Base-by-base conservation (phyloP, 2,888 invertebrate species). In the Cryptus viduatorius region DNA sequence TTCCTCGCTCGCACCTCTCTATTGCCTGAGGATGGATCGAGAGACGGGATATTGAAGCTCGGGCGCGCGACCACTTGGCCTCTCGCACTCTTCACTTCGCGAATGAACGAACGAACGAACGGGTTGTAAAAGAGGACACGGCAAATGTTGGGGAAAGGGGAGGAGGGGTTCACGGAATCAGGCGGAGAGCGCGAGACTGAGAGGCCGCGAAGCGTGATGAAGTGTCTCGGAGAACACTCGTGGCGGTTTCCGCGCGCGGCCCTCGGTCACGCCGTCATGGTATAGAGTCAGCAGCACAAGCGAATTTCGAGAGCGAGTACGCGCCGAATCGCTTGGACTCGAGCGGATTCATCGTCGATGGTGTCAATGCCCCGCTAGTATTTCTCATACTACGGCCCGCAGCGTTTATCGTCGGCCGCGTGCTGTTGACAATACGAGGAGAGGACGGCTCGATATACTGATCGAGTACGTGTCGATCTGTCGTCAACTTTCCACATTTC, bases 161-260 rank as follows among this genome's bases (percentile, higher is more conserved):
- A 67, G 67, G 24, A 10, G 59, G 31, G 19, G 24, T 56, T 56
- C 50, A 61, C 82, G 61, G 75, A 83, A 75, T 79, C 69, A 79
- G 72, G 61, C 61, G 67, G 78, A 78, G 78, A 79, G 44, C 69
- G 48, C 79, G 83, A 83, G 79, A 79, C 83, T 79, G 83, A 83
- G 79, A 83, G 83, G 79, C 76, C 56, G 79, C 71, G 59, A 79
- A 79, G 83, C 79, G 65, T 83, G 83, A 83, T 83, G 79, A 79
- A 83, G 83, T 79, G 79, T 79, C 83, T 65, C 83, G 76, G 83
- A 83, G 71, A 76, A 76, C 83, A 79, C 82, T 82, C 72, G 68
- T 73, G 72, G 53, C 44, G 59, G 65, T 67, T 56, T 77, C 76
- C 73, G 53, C 69, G 79, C 71, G 56, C 76, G 79, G 56, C 67